Evolutionary conservation across 2,113 vertebrate genomes (phyloP).

Genomic region (Ranitomeya imitator): DNA sequence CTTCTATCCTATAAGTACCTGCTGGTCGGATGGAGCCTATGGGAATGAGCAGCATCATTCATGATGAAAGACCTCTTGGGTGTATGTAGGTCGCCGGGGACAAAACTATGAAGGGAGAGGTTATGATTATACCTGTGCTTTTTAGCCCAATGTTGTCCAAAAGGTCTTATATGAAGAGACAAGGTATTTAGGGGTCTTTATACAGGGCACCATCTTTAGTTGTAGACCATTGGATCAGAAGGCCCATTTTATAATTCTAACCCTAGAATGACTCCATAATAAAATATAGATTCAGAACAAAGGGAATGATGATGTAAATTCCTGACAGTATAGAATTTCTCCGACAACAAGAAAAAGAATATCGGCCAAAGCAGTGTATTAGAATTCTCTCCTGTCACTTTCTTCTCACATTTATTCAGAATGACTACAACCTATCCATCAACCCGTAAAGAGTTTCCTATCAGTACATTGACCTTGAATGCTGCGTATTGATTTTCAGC

Average conservation of each 20-base stretch:
- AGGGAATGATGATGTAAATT: conserved; percentile 63
- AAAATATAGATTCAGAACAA: conserved; percentile 57
- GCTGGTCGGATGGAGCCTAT: no score
- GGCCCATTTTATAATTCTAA: conserved; percentile 61
- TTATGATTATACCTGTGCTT: no score
- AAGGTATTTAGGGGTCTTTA: no score
- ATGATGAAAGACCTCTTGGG: no score
- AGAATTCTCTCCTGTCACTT: conserved; percentile 80
- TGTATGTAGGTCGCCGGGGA: no score
- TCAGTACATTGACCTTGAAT: conserved; percentile 99
- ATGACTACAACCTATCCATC: conserved; percentile 88
- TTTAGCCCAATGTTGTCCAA: no score
- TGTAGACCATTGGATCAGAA: neutral
- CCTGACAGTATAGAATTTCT: conserved; percentile 59
- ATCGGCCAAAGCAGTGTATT: conserved; percentile 61
- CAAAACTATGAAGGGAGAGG: no score
- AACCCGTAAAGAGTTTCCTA: conserved; percentile 95
- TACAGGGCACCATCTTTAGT: no score
- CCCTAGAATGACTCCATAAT: conserved; percentile 56
- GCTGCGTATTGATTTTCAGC: conserved; percentile 95
- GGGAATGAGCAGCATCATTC: no score
- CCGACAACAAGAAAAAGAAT: conserved; percentile 66
- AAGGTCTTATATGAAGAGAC: neutral
- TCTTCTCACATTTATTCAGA: conserved; percentile 82
- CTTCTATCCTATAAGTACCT: no score